phyloP scores from a whole-genome alignment of 2,113 vertebrate species.

The Piprites chloris region DNA sequence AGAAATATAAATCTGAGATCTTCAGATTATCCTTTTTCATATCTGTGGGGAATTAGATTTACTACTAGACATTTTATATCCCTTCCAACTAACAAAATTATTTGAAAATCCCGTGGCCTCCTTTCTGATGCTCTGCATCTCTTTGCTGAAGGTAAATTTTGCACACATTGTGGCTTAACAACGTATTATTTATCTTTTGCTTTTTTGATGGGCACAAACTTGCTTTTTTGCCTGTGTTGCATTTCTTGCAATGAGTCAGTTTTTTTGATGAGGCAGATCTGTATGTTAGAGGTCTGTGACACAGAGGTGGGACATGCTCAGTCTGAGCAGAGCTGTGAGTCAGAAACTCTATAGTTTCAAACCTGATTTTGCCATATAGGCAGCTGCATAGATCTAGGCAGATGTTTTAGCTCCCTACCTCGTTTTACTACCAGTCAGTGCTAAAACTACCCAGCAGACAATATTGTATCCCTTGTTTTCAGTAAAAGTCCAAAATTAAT shows the following conservation, averaged over 20 bases:
- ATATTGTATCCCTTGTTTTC: neutral
- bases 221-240: neutral
- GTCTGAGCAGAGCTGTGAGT: neutral
- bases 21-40: neutral
- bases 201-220: neutral
- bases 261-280: neutral
- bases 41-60: neutral
- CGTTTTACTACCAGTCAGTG: neutral
- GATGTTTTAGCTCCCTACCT: neutral
- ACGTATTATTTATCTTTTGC: neutral
- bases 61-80: neutral
- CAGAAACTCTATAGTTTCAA: neutral
- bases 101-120: neutral
- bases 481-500: constrained; percentile 28
- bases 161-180: neutral
- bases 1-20: neutral
- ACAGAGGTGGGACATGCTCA: neutral
- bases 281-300: neutral
- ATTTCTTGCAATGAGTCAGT: neutral
- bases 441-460: neutral
- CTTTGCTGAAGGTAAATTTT: neutral
- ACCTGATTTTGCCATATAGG: neutral
- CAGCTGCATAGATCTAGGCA: neutral
- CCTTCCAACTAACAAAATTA: neutral
- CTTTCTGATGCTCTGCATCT: neutral